These are phyloP conservation scores for Isurus oxyrinchus DNA, from an alignment of 2,113 vertebrate genomes.

Conservation along the genomic window DNA sequence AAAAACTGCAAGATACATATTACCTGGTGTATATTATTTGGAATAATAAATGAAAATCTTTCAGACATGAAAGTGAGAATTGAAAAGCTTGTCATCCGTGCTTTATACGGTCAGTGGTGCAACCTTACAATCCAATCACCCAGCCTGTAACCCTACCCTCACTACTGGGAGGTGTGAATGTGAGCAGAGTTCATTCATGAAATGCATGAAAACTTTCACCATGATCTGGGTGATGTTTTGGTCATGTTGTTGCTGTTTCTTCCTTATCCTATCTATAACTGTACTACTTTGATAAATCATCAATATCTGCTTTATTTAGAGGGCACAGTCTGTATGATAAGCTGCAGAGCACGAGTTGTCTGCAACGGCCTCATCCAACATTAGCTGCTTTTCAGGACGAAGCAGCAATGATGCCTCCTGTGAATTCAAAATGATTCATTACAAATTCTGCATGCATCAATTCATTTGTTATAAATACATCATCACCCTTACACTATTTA, in stretches of 20 bases:
- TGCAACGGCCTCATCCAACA: background rate
- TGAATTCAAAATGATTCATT: background rate
- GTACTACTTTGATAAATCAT: background rate
- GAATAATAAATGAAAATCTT: background rate
- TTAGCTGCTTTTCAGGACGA: background rate
- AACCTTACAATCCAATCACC: too few relatives aligned
- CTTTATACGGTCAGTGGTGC: background rate
- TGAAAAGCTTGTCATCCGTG: background rate
- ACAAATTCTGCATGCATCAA: background rate
- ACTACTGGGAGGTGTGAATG: background rate
- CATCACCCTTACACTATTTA: background rate
- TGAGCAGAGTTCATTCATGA: background rate
- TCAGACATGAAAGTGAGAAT: background rate
- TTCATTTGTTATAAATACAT: background rate
- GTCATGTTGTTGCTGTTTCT: background rate
- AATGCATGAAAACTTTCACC: background rate
- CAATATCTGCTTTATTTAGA: background rate
- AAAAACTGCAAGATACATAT: background rate
- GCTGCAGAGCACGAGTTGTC: background rate
- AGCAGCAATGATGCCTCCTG: background rate
- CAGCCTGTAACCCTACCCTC: background rate
- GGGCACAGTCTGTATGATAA: background rate
- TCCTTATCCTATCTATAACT: background rate
- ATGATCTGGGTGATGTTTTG: background rate
- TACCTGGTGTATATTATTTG: background rate